Percentiles rank a stretch among this genome's conserved stretches.
Conservation (phyloP, 2,113 vertebrate species). For the Pogona vitticeps region DNA sequence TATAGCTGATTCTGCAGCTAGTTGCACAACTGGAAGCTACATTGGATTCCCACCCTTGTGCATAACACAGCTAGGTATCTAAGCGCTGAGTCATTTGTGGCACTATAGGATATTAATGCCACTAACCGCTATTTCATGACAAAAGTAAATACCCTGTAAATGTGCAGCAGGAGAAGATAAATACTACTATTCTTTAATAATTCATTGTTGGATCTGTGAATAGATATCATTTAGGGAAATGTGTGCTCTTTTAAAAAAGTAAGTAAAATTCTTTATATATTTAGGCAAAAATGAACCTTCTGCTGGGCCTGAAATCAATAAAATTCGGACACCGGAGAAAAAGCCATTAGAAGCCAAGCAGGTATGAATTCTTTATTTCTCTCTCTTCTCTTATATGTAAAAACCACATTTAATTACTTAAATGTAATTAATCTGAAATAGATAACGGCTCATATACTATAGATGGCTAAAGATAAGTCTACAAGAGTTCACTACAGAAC, state of each 20-base stretch:
- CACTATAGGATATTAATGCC: neutral
- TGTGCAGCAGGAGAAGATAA: neutral
- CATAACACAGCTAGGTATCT: no score
- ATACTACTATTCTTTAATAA: slow-evolving; percentile 3
- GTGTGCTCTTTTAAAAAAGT: no score
- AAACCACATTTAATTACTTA: no score
- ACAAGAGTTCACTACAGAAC: neutral
- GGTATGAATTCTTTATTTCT: slow-evolving; percentile 58
- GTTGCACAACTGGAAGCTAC: no score
- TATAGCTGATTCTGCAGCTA: no score
- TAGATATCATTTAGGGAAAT: neutral
- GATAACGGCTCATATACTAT: neutral
- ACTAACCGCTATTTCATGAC: neutral
- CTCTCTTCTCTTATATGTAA: neutral
- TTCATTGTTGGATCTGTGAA: neutral
- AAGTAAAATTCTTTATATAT: slow-evolving; percentile 31
- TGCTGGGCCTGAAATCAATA: slow-evolving; percentile 87
- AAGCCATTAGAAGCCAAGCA: slow-evolving; percentile 87
- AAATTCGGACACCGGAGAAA: slow-evolving; percentile 93
- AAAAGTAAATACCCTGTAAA: neutral
- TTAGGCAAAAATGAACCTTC: slow-evolving; percentile 91
- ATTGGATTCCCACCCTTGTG: no score
- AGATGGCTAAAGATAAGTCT: neutral
- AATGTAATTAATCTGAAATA: neutral
- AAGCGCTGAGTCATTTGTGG: neutral